Conservation (phyloP, 2,113 vertebrate genomes). For the Oriolus oriolus region DNA sequence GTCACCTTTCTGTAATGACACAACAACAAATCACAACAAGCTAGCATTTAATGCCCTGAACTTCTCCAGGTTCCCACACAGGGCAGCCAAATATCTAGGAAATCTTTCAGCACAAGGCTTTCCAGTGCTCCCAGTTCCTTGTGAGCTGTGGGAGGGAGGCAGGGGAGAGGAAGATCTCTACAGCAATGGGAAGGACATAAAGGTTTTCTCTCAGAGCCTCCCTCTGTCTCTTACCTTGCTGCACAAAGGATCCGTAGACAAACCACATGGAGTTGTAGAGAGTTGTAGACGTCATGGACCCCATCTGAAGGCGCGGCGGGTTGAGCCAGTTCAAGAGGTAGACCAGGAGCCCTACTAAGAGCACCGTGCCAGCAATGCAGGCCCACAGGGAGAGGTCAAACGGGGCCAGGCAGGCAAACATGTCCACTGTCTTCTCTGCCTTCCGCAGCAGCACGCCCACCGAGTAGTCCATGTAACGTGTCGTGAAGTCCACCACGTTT, state of each 20-base stretch:
- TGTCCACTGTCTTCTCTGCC: conserved; percentile 93
- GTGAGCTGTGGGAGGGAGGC: neutral
- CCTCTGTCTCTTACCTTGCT: conserved; percentile 86
- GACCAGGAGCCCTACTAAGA: conserved; percentile 91
- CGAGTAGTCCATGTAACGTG: conserved; percentile 97
- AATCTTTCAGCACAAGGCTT: neutral
- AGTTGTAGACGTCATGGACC: conserved; percentile 92
- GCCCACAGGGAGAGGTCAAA: conserved; percentile 98
- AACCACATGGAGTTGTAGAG: conserved; percentile 99
- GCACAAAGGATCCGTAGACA: conserved; percentile 97
- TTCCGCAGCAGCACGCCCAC: conserved; percentile 93
- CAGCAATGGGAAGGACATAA: accelerated
- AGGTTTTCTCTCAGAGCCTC: accelerated
- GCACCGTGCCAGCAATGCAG: conserved; percentile 94
- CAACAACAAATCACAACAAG: neutral
- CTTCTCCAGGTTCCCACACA: accelerated
- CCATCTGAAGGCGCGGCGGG: conserved; percentile 93
- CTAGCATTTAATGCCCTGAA: neutral
- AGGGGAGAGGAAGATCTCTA: neutral
- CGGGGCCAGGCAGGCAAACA: conserved; percentile 96
- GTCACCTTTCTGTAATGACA: neutral
- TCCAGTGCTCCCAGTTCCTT: neutral
- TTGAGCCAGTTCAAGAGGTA: conserved; percentile 98
- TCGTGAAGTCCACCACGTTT: conserved; percentile 96
- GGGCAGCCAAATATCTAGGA: neutral